Conservation (phyloP, 2,113 vertebrate genomes). For the Odontophorus gujanensis region DNA sequence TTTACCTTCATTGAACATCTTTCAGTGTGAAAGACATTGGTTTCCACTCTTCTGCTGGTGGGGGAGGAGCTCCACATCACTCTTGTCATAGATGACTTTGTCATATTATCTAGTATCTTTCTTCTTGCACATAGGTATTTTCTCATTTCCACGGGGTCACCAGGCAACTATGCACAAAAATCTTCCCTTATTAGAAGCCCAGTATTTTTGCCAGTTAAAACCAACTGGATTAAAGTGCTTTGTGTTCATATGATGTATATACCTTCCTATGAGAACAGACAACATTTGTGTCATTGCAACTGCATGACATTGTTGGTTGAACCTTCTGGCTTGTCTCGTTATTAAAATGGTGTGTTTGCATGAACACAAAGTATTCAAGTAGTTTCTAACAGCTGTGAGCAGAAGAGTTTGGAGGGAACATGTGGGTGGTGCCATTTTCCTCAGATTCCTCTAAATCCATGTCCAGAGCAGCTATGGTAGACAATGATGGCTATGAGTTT, state of each 20-base stretch:
- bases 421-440: background rate
- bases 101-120: background rate
- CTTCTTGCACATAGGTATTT: background rate
- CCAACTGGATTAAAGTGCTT: background rate
- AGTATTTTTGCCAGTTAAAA: background rate
- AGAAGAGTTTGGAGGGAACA: background rate
- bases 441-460: background rate
- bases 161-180: background rate
- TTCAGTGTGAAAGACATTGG: background rate
- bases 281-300: fast-evolving
- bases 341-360: background rate
- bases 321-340: background rate
- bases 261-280: background rate
- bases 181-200: background rate
- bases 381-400: background rate
- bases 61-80: background rate
- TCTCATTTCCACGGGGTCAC: background rate
- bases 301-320: background rate
- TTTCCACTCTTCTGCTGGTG: background rate
- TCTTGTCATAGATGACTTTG: background rate
- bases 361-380: background rate
- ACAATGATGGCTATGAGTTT: background rate
- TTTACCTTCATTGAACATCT: background rate
- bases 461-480: background rate
- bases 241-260: background rate